These are phyloP conservation scores for Ctenicera cuprea DNA, from an alignment of 2,888 invertebrate species.

Conservation along the genomic window DNA sequence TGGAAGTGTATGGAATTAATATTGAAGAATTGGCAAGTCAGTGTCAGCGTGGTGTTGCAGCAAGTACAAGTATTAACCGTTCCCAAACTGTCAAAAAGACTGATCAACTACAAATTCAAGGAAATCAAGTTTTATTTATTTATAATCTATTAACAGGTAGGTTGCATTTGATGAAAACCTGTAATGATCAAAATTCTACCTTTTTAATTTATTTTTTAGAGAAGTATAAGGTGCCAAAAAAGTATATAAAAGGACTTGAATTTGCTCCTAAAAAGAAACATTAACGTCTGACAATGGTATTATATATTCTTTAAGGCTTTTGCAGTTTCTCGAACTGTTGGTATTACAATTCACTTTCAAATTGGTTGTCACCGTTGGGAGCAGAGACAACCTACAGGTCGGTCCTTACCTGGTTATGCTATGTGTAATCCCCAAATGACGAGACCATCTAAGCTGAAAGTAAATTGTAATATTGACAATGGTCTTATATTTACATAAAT, in stretches of 20 bases:
- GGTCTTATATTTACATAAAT: no score
- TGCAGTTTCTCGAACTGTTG: no score
- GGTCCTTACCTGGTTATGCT: no score
- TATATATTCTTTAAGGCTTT: no score
- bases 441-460: no score
- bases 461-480: no score
- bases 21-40: conserved; percentile 85
- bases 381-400: no score
- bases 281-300: conserved; percentile 60
- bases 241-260: conserved; percentile 85
- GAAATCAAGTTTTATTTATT: conserved; percentile 84
- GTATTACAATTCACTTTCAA: no score
- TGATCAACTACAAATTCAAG: conserved; percentile 91
- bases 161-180: neutral
- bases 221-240: conserved; percentile 85
- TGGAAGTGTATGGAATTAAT: conserved; percentile 90
- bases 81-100: conserved; percentile 80
- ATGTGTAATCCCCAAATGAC: no score
- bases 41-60: conserved; percentile 91
- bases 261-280: conserved; percentile 83
- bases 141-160: conserved; percentile 68
- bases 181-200: neutral
- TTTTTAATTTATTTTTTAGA: conserved; percentile 75
- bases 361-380: no score
- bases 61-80: conserved; percentile 87